These are phyloP conservation scores for Dromius quadrimaculatus DNA, from an alignment of 2,888 invertebrate genomes.

Conservation along the genomic window DNA sequence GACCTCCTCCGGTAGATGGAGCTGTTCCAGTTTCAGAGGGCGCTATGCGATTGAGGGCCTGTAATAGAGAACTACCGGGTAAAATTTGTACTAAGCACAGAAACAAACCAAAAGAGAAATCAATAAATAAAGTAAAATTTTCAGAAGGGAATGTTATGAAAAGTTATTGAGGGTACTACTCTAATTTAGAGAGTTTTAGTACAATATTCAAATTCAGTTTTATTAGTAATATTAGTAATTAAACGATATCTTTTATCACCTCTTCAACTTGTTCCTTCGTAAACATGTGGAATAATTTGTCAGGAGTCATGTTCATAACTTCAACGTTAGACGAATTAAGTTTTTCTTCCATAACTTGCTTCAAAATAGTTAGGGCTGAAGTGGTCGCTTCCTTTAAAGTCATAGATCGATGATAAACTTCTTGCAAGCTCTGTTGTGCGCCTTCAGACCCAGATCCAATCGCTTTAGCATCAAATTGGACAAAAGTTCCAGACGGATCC, in stretches of 20 bases:
- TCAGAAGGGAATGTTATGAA: background rate
- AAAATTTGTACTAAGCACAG: background rate
- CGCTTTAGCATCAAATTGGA: constrained; percentile 98
- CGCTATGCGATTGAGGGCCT: constrained; percentile 36
- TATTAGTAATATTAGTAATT: constrained; percentile 6
- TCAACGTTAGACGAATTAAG: constrained; percentile 97
- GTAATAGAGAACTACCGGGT: constrained; percentile 22
- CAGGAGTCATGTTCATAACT: constrained; percentile 93
- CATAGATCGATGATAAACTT: constrained; percentile 86
- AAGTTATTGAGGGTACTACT: background rate
- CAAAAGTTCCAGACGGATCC: constrained; percentile 99
- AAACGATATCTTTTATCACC: constrained; percentile 83
- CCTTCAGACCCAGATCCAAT: constrained; percentile 99
- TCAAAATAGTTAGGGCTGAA: constrained; percentile 90
- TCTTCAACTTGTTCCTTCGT: constrained; percentile 90
- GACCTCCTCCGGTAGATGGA: constrained; percentile 7
- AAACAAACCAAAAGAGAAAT: background rate
- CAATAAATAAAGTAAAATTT: background rate
- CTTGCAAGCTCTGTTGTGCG: constrained; percentile 92
- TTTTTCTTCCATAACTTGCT: constrained; percentile 99
- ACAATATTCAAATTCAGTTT: constrained; percentile 15
- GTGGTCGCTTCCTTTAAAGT: constrained; percentile 93
- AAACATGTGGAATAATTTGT: constrained; percentile 88
- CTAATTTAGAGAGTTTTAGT: constrained; percentile 3
- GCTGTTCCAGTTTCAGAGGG: constrained; percentile 26